Conservation (phyloP, 2,797 vertebrate genomes). For the Anisognathus igniventris region DNA sequence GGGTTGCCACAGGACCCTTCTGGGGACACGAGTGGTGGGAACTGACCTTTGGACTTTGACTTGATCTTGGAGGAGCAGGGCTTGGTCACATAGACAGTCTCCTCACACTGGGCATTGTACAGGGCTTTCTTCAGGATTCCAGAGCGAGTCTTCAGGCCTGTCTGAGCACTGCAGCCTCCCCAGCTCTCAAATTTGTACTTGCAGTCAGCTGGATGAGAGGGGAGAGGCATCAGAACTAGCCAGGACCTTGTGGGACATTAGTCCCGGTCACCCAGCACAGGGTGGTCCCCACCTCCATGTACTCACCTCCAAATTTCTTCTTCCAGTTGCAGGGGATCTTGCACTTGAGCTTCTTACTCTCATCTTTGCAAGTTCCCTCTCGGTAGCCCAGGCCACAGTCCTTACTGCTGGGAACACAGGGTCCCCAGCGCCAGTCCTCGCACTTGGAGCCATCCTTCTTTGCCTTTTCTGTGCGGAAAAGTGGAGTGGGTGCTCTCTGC, state of each 20-base stretch:
- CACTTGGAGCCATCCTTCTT: slow-evolving; percentile 81
- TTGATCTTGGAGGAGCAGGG: slow-evolving; percentile 84
- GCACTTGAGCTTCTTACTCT: slow-evolving; percentile 84
- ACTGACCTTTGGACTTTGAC: slow-evolving; percentile 86
- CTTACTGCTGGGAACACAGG: slow-evolving; percentile 83
- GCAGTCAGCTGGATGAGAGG: slow-evolving; percentile 81
- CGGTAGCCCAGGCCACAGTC: slow-evolving; percentile 90
- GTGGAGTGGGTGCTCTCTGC: not conserved
- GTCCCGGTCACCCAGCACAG: accelerated
- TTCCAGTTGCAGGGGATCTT: slow-evolving; percentile 98
- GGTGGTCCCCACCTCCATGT: not conserved
- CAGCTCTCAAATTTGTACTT: slow-evolving; percentile 90
- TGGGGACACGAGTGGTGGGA: not conserved
- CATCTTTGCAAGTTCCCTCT: slow-evolving; percentile 83
- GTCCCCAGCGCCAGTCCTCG: slow-evolving; percentile 83
- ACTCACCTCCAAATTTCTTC: slow-evolving; percentile 91
- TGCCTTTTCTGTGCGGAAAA: slow-evolving; percentile 75
- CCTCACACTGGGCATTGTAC: slow-evolving; percentile 84
- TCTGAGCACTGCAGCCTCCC: slow-evolving; percentile 82
- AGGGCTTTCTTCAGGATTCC: slow-evolving; percentile 86
- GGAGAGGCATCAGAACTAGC: not conserved
- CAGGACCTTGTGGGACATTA: accelerated
- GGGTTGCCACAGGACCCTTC: not conserved
- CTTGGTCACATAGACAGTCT: slow-evolving; percentile 82
- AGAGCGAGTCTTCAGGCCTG: slow-evolving; percentile 75